These are phyloP conservation scores for Pristiophorus japonicus DNA, from an alignment of 2,113 vertebrate species.

Conservation along the genomic window DNA sequence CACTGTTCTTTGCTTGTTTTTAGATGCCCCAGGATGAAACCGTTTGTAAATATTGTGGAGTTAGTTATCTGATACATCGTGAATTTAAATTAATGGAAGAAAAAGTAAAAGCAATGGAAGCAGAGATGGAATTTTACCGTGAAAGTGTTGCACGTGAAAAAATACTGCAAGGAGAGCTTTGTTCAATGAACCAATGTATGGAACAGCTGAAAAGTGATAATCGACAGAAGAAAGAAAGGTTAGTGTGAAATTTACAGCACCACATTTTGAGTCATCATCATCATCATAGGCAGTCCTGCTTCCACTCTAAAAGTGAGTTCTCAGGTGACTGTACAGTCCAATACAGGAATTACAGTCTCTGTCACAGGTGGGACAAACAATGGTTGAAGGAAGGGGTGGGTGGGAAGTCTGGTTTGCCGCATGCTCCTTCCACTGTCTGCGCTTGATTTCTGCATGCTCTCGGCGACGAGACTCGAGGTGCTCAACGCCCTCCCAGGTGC, in stretches of 20 bases:
- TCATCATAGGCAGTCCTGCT: no score
- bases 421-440: no score
- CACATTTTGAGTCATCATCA: no score
- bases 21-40: conserved; percentile 70
- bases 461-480: no score
- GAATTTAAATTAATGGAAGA: conserved; percentile 76
- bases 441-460: no score
- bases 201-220: conserved; percentile 53
- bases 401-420: no score
- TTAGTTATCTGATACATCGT: conserved; percentile 81
- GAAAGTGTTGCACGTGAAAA: conserved; percentile 61
- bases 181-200: conserved; percentile 52
- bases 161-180: conserved; percentile 57
- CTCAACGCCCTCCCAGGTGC: no score
- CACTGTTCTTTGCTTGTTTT: conserved; percentile 38
- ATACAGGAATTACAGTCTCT: no score
- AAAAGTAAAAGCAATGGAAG: conserved; percentile 65
- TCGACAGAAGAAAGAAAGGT: conserved; percentile 59
- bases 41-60: conserved; percentile 76
- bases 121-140: conserved; percentile 62
- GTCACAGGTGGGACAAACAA: no score
- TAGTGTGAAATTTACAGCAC: conserved; percentile 44
- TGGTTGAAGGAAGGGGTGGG: no score
- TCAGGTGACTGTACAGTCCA: no score
- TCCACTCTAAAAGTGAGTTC: no score